phyloP scores from a whole-genome alignment of 2,888 invertebrate genomes.

The Hecatera dysodea region DNA sequence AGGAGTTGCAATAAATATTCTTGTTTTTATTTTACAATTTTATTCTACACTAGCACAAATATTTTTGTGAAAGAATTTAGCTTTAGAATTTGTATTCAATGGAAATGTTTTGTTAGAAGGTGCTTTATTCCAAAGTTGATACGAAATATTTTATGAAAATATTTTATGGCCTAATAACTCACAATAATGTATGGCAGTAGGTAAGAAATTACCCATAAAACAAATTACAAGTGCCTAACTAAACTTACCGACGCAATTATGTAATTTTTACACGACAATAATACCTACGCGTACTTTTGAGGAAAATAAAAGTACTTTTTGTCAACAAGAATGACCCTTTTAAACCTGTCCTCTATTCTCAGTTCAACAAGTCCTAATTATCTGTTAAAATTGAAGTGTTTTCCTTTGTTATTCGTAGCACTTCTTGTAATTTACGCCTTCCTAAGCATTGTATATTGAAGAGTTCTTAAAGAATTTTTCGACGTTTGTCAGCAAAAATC shows the following conservation, averaged over 20 bases:
- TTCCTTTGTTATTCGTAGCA: constrained; percentile 24
- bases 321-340: constrained; percentile 5
- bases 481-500: background rate
- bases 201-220: constrained; percentile 4
- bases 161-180: background rate
- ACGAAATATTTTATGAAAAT: background rate
- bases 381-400: constrained; percentile 24
- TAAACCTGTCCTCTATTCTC: background rate
- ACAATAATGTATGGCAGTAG: background rate
- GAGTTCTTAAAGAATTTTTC: constrained; percentile 11
- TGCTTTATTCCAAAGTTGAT: background rate
- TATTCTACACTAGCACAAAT: constrained; percentile 19
- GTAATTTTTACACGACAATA: background rate
- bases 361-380: constrained; percentile 29
- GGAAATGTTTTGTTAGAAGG: constrained; percentile 5
- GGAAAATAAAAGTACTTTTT: background rate
- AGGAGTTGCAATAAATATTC: constrained; percentile 33
- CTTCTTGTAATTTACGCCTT: constrained; percentile 18
- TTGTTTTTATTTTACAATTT: constrained; percentile 24
- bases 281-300: background rate
- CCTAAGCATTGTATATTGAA: constrained; percentile 15
- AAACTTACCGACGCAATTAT: background rate
- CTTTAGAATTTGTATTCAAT: background rate
- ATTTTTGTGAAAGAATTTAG: constrained; percentile 10
- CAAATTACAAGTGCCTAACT: background rate